These are phyloP conservation scores for Orthonychiurus folsomi DNA, from an alignment of 2,888 invertebrate genomes.

Conservation along the genomic window DNA sequence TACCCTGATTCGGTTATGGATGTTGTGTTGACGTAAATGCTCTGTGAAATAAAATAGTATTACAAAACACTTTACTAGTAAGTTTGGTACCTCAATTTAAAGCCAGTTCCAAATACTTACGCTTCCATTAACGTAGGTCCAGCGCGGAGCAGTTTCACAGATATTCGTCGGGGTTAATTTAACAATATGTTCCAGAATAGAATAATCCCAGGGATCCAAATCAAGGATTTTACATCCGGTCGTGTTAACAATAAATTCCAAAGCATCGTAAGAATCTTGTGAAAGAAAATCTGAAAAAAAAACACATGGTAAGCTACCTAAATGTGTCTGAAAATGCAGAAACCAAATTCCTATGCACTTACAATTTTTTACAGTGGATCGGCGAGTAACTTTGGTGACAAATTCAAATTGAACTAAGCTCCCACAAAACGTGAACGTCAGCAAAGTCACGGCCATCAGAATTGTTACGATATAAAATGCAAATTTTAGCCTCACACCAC, in stretches of 20 bases:
- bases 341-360: no score
- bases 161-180: neutral
- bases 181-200: neutral
- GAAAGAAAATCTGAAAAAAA: neutral
- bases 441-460: neutral
- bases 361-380: neutral
- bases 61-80: no score
- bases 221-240: neutral
- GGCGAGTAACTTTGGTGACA: neutral
- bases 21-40: neutral
- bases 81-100: no score
- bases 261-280: neutral
- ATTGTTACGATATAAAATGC: neutral
- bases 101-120: constrained; percentile 3
- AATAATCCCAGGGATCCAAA: neutral
- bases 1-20: neutral
- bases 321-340: no score
- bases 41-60: neutral
- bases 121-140: neutral
- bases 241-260: neutral
- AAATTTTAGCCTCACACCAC: neutral
- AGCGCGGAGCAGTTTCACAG: neutral
- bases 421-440: neutral
- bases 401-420: neutral
- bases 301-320: no score